phyloP scores from a whole-genome alignment of 2,113 vertebrate genomes.

The Rutilus rutilus region DNA sequence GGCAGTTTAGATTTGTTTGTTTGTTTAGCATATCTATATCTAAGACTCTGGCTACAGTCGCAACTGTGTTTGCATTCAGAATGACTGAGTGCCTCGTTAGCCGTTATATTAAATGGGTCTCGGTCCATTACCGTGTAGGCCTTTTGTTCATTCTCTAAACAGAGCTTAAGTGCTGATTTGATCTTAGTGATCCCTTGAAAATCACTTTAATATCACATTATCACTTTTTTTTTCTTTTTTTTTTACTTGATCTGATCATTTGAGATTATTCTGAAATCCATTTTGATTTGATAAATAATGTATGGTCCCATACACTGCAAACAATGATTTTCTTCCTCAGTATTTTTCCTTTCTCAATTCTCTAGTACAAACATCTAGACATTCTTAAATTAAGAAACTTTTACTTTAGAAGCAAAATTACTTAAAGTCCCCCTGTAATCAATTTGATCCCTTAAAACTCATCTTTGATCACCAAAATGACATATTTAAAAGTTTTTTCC shows the following conservation, averaged over 20 bases:
- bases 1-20: slow-evolving; percentile 33
- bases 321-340: neutral
- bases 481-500: too few species aligned
- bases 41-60: slow-evolving; percentile 3
- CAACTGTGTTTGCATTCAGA: slow-evolving; percentile 6
- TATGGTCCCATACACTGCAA: neutral
- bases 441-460: too few species aligned
- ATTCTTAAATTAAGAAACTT: too few species aligned
- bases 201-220: neutral
- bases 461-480: too few species aligned
- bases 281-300: neutral
- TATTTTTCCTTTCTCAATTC: neutral
- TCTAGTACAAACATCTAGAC: neutral
- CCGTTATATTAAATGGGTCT: slow-evolving; percentile 7
- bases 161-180: slow-evolving; percentile 1
- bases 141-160: slow-evolving; percentile 25
- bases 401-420: too few species aligned
- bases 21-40: slow-evolving; percentile 14
- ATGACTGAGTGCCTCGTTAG: slow-evolving; percentile 11
- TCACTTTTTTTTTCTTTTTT: neutral
- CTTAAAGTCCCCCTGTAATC: too few species aligned
- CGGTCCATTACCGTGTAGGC: neutral
- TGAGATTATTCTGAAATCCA: neutral
- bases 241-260: neutral
- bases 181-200: neutral